Evolutionary conservation across 2,113 vertebrate species (phyloP).

Genomic region (Casuarius casuarius): DNA sequence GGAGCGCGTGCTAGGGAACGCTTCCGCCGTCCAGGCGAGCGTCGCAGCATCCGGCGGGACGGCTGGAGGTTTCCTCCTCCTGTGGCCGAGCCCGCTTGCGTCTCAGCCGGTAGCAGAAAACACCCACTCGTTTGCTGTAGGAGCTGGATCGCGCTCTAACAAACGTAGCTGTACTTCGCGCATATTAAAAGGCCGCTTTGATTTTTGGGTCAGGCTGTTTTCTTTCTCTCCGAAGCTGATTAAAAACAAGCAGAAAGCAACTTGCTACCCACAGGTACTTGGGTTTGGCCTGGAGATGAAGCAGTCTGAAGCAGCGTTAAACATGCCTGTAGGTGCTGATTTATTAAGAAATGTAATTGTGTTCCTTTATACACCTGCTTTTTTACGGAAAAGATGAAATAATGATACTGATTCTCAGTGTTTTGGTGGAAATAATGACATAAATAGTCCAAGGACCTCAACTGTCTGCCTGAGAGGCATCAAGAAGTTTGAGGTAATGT

Average conservation of each 20-base stretch:
- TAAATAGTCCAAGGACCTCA: background rate
- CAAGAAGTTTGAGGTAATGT: background rate
- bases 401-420: background rate
- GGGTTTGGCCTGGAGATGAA: slow-evolving; percentile 1
- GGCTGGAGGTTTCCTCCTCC: slow-evolving; percentile 57
- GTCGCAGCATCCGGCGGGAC: slow-evolving; percentile 34
- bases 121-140: slow-evolving; percentile 28
- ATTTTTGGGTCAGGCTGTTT: background rate
- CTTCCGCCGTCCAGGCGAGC: slow-evolving; percentile 51
- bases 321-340: background rate
- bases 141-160: slow-evolving; percentile 26
- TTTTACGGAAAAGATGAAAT: background rate
- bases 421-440: background rate
- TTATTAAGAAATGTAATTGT: slow-evolving; percentile 25
- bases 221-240: slow-evolving; percentile 34
- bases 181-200: slow-evolving; percentile 43
- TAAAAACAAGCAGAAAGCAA: slow-evolving; percentile 26
- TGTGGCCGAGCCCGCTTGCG: slow-evolving; percentile 2
- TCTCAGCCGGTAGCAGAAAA: slow-evolving; percentile 29
- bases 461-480: background rate
- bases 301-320: background rate
- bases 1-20: slow-evolving; percentile 31
- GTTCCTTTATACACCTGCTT: slow-evolving; percentile 40
- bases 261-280: slow-evolving; percentile 17
- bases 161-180: slow-evolving; percentile 31